phyloP scores from a whole-genome alignment of 2,888 invertebrate species.

The Apodemia zela region DNA sequence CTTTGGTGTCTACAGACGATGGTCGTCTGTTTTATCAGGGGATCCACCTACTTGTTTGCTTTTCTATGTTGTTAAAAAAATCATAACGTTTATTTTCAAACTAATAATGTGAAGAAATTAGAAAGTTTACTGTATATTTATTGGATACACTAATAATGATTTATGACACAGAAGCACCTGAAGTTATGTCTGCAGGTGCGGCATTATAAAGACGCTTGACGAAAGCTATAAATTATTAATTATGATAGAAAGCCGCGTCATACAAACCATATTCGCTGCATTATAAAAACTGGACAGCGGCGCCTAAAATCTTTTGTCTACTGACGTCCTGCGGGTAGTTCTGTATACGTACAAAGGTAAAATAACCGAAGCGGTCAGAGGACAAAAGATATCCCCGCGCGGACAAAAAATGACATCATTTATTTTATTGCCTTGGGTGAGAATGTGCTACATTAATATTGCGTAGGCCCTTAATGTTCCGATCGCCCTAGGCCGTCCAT shows the following conservation, averaged over 20 bases:
- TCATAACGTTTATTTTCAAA: neutral
- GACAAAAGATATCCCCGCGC: constrained; percentile 64
- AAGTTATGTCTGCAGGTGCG: constrained; percentile 57
- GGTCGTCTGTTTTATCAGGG: no score
- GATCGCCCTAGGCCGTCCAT: constrained; percentile 69
- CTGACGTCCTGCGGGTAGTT: constrained; percentile 63
- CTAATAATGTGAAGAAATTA: neutral
- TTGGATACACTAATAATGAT: constrained; percentile 46
- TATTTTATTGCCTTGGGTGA: constrained; percentile 78
- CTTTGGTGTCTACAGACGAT: no score
- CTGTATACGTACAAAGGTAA: constrained; percentile 34
- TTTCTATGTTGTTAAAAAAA: neutral
- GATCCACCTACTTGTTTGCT: no score
- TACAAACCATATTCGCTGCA: constrained; percentile 45
- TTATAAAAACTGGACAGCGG: constrained; percentile 63
- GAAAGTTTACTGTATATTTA: constrained; percentile 2
- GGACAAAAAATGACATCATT: constrained; percentile 80
- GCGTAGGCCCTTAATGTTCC: constrained; percentile 67
- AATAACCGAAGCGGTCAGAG: constrained; percentile 52
- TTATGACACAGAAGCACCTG: constrained; percentile 73
- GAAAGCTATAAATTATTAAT: constrained; percentile 78
- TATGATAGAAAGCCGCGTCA: constrained; percentile 67
- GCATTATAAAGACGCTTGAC: constrained; percentile 55
- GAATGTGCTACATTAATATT: constrained; percentile 76
- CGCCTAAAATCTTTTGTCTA: constrained; percentile 75